Conservation (phyloP, 2,888 invertebrate genomes). For the Tanytarsus gracilentus region DNA sequence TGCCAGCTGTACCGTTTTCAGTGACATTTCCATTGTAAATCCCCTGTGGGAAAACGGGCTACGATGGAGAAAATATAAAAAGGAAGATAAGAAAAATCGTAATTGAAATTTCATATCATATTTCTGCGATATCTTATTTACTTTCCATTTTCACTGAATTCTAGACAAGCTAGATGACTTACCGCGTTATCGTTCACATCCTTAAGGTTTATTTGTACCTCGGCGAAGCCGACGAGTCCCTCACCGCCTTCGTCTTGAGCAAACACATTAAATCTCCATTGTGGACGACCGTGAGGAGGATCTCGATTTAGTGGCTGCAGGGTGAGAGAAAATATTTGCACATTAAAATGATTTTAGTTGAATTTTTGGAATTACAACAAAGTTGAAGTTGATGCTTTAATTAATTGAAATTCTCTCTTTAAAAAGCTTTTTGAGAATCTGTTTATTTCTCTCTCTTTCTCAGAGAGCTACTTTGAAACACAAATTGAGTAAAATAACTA, state of each 20-base stretch:
- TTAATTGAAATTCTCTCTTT: too few relatives aligned
- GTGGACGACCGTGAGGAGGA: slow-evolving; percentile 48
- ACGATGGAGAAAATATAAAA: slow-evolving; percentile 31
- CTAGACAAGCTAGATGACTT: neutral
- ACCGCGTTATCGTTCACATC: slow-evolving; percentile 49
- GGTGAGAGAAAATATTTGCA: neutral
- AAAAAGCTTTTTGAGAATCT: too few relatives aligned
- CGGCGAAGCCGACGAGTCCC: slow-evolving; percentile 32
- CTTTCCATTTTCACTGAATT: neutral
- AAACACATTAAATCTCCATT: slow-evolving; percentile 45
- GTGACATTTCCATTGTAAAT: slow-evolving; percentile 46
- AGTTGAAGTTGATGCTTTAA: too few relatives aligned
- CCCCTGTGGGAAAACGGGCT: slow-evolving; percentile 45
- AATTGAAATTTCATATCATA: neutral
- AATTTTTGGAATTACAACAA: neutral
- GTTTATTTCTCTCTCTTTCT: too few relatives aligned
- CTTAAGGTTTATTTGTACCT: slow-evolving; percentile 47
- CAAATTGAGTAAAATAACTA: too few relatives aligned
- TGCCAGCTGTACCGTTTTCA: slow-evolving; percentile 48
- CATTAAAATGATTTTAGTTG: neutral
- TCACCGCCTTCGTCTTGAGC: slow-evolving; percentile 33
- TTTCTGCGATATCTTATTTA: neutral
- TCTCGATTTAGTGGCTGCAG: slow-evolving; percentile 46
- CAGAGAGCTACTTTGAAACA: too few relatives aligned
- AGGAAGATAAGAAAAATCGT: neutral